These are phyloP conservation scores for Drosophila ohnishii DNA, from an alignment of 1,140 invertebrate genomes.

Conservation along the genomic window DNA sequence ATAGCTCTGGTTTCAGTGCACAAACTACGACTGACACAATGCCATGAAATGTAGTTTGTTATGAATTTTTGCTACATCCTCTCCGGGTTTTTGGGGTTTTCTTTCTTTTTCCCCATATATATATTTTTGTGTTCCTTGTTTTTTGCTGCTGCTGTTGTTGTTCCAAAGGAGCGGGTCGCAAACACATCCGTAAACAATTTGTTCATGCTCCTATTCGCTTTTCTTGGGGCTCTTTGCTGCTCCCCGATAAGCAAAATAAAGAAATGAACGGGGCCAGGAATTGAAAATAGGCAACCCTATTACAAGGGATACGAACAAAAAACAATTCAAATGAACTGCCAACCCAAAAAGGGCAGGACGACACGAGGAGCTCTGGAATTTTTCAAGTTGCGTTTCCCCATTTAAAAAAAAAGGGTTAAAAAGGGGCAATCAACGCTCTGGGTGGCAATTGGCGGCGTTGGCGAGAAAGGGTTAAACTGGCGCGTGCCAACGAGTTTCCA, in stretches of 20 bases:
- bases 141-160: slow-evolving; percentile 32
- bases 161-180: slow-evolving; percentile 63
- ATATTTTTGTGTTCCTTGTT: slow-evolving; percentile 10
- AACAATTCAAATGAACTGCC: slow-evolving; percentile 56
- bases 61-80: slow-evolving; percentile 77
- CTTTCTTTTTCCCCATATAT: slow-evolving; percentile 5
- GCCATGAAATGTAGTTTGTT: slow-evolving; percentile 79
- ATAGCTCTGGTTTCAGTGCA: slow-evolving; percentile 2
- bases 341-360: slow-evolving; percentile 22
- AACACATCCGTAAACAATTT: slow-evolving; percentile 81
- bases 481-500: slow-evolving; percentile 3
- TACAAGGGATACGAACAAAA: slow-evolving; percentile 35
- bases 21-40: slow-evolving; percentile 10
- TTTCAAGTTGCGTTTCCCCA: slow-evolving; percentile 32
- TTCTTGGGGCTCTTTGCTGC: slow-evolving; percentile 14
- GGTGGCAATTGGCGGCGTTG: slow-evolving; percentile 32
- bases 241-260: slow-evolving; percentile 75
- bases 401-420: slow-evolving; percentile 53
- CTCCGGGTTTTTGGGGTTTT: slow-evolving; percentile 55
- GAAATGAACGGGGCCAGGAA: slow-evolving; percentile 61
- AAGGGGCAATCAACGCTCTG: slow-evolving; percentile 47
- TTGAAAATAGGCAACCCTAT: slow-evolving; percentile 63
- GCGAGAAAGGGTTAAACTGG: slow-evolving; percentile 8
- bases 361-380: slow-evolving; percentile 37
- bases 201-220: slow-evolving; percentile 72